phyloP scores from a whole-genome alignment of 1,140 invertebrate genomes.

The Dufourea novaeangliae region DNA sequence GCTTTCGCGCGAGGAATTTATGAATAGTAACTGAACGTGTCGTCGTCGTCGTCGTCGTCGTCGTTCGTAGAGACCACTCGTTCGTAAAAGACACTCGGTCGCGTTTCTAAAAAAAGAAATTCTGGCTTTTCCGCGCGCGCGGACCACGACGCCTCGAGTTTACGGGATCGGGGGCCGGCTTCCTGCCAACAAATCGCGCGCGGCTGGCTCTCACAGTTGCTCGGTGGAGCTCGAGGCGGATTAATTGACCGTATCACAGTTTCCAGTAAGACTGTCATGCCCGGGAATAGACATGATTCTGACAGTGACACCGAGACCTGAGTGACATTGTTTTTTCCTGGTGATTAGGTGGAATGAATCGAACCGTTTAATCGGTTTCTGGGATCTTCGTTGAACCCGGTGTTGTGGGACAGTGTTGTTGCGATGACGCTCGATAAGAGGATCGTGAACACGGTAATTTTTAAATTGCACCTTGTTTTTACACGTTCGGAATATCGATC shows the following conservation, averaged over 20 bases:
- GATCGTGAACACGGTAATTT: constrained; percentile 29
- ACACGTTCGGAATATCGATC: background rate
- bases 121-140: constrained; percentile 23
- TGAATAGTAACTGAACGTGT: background rate
- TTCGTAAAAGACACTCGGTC: background rate
- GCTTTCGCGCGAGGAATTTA: background rate
- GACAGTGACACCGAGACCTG: background rate
- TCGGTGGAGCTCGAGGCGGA: background rate
- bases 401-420: background rate
- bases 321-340: too few species aligned
- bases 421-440: constrained; percentile 13
- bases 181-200: too few species aligned
- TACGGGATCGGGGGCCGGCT: constrained; percentile 12
- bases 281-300: too few species aligned
- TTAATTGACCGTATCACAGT: too few species aligned
- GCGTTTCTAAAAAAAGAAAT: constrained; percentile 42
- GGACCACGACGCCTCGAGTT: constrained; percentile 6
- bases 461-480: background rate
- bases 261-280: too few species aligned
- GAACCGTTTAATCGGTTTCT: background rate
- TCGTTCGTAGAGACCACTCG: background rate
- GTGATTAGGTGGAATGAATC: too few species aligned
- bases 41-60: background rate
- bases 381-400: background rate
- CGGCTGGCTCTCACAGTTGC: too few species aligned